Conservation (phyloP, 2,113 vertebrate species). For the Seriola quinqueradiata region DNA sequence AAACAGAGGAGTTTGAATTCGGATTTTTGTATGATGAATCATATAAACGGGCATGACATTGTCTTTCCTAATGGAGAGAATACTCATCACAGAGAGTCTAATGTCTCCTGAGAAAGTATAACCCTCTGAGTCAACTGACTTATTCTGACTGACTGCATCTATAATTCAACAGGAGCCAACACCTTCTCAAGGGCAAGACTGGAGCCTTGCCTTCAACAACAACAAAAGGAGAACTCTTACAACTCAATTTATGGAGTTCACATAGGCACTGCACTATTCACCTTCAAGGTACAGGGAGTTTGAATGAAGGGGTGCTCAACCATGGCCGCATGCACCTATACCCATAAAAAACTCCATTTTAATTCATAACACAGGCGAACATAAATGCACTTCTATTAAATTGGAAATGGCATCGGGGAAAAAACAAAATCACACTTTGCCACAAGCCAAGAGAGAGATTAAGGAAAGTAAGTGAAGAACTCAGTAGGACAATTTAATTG, state of each 20-base stretch:
- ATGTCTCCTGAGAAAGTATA: constrained; percentile 58
- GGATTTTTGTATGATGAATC: constrained; percentile 49
- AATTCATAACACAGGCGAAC: constrained; percentile 76
- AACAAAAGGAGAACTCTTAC: constrained; percentile 64
- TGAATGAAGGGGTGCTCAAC: constrained; percentile 76
- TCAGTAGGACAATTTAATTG: constrained; percentile 71
- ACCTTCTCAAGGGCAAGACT: constrained; percentile 66
- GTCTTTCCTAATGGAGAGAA: constrained; percentile 55
- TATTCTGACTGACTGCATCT: constrained; percentile 48
- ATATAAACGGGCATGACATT: constrained; percentile 46
- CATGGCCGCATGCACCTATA: constrained; percentile 67
- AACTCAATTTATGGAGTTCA: constrained; percentile 75
- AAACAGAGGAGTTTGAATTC: constrained; percentile 40
- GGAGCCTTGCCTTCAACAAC: constrained; percentile 65
- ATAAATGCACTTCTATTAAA: constrained; percentile 78
- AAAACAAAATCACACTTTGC: constrained; percentile 73
- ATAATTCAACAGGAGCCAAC: constrained; percentile 65
- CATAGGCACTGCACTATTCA: constrained; percentile 66
- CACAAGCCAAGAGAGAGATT: constrained; percentile 72
- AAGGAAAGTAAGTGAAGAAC: constrained; percentile 72
- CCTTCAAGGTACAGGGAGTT: constrained; percentile 78
- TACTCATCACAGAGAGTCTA: constrained; percentile 44
- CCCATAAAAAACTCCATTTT: constrained; percentile 76
- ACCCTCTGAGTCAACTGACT: constrained; percentile 51
- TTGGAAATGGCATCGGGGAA: constrained; percentile 70